Evolutionary conservation across 2,113 vertebrate species (phyloP).

Genomic region (Uria lomvia): DNA sequence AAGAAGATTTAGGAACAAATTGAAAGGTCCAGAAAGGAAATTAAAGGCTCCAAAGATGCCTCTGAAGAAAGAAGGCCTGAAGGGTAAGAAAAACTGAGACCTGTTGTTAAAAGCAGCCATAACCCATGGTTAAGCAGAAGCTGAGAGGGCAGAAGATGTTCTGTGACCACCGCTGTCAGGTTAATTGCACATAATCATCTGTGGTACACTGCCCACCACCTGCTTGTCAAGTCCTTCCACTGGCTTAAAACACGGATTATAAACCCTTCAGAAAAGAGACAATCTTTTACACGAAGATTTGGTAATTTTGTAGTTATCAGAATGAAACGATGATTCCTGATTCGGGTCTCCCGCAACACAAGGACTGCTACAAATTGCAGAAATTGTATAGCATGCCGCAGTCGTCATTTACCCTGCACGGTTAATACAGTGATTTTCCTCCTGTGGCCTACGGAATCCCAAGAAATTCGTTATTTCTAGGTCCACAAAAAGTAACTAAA

Average conservation of each 20-base stretch:
- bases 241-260: background rate
- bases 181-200: background rate
- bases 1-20: background rate
- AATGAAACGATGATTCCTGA: background rate
- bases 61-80: background rate
- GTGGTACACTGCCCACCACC: background rate
- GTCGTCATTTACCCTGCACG: fast-evolving
- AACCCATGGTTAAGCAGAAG: background rate
- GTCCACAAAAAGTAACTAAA: background rate
- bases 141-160: background rate
- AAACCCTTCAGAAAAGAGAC: background rate
- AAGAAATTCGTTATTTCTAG: background rate
- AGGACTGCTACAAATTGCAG: background rate
- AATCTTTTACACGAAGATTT: background rate
- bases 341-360: background rate
- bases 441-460: background rate
- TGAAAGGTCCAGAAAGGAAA: background rate
- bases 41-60: background rate
- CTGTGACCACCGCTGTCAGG: background rate
- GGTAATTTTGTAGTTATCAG: background rate
- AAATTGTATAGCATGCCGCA: background rate
- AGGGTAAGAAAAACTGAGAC: background rate
- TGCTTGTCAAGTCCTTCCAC: background rate
- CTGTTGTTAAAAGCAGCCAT: background rate
- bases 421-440: background rate